A percentile compares a stretch with the other conserved stretches of the same genome.
These are phyloP conservation scores for Magallana ariakensis DNA, from an alignment of 1,140 invertebrate genomes.

Conservation along the genomic window DNA sequence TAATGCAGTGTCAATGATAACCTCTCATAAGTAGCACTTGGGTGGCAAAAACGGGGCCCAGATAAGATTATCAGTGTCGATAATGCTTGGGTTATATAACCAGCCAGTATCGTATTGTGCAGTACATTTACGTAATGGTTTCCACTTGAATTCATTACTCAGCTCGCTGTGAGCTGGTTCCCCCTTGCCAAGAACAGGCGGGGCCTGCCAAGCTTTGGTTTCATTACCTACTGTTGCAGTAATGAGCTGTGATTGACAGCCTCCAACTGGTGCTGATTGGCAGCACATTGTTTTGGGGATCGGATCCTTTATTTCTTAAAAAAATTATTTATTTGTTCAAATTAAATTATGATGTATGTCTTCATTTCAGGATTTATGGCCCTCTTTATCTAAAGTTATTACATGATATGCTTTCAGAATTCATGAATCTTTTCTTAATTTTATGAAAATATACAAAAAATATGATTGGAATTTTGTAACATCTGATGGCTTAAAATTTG, in stretches of 20 bases:
- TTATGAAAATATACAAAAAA: not conserved
- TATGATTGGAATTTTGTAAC: constrained; percentile 28
- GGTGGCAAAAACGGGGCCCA: constrained; percentile 43
- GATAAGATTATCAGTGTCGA: constrained; percentile 42
- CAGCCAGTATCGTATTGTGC: constrained; percentile 16
- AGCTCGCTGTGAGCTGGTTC: constrained; percentile 12
- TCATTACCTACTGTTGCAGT: constrained; percentile 23
- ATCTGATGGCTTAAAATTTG: not conserved
- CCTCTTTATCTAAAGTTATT: not conserved
- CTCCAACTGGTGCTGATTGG: not conserved
- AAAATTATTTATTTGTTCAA: not conserved
- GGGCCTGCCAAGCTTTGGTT: not conserved
- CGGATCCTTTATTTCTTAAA: not conserved
- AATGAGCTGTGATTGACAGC: constrained; percentile 29
- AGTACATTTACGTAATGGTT: constrained; percentile 22
- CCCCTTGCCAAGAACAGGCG: constrained; percentile 30
- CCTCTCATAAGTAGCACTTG: constrained; percentile 45
- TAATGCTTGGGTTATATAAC: constrained; percentile 27
- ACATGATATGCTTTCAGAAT: constrained; percentile 7
- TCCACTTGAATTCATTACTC: constrained; percentile 33
- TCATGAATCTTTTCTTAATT: not conserved
- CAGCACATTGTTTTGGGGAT: not conserved
- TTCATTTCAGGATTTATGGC: constrained; percentile 14
- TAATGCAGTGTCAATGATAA: constrained; percentile 48
- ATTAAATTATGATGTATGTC: not conserved